Conservation (phyloP, 2,888 invertebrate species). For the Seira ritae region DNA sequence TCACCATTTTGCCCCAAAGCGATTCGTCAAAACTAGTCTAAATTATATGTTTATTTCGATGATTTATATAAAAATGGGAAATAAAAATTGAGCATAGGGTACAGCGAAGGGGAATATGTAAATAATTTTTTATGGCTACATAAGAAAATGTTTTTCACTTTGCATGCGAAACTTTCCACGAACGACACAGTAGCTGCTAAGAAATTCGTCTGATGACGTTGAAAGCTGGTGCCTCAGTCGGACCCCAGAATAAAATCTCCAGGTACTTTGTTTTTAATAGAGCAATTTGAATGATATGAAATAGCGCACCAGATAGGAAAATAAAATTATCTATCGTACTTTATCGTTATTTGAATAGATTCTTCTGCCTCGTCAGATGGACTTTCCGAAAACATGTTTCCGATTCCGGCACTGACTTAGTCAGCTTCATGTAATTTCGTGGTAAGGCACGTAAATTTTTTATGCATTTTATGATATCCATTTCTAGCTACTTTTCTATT, state of each 20-base stretch:
- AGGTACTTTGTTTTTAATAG: too few species aligned
- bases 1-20: slow-evolving; percentile 16
- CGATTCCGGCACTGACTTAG: too few species aligned
- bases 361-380: background rate
- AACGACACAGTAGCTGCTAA: background rate
- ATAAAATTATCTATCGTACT: too few species aligned
- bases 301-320: too few species aligned
- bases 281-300: too few species aligned
- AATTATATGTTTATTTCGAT: slow-evolving; percentile 16
- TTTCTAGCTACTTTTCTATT: background rate
- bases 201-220: background rate
- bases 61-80: slow-evolving; percentile 18
- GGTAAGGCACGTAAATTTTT: background rate
- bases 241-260: too few species aligned
- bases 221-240: too few species aligned
- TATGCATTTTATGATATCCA: background rate
- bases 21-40: background rate
- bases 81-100: slow-evolving; percentile 19
- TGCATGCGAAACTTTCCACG: slow-evolving; percentile 7
- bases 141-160: background rate
- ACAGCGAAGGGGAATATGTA: background rate
- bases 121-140: background rate
- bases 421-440: too few species aligned
- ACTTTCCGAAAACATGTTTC: too few species aligned
- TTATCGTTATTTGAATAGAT: background rate